Base-by-base conservation (phyloP, 1,140 invertebrate genomes). In the Drosophila tani region DNA sequence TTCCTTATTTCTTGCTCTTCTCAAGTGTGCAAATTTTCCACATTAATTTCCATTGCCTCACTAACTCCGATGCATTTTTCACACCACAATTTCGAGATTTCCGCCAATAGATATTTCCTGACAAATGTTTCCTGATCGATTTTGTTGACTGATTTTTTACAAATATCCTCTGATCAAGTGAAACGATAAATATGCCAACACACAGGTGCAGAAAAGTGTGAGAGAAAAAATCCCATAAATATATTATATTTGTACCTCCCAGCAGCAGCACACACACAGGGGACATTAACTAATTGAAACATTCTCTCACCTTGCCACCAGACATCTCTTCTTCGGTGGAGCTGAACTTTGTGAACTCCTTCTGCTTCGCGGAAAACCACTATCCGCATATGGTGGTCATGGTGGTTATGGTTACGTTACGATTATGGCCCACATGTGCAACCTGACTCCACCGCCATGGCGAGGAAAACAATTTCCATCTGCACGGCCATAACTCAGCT, bases 401-500 rank as follows among this genome's bases (percentile, higher is more conserved):
- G 69, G 67, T 50, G 65, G 67, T 56, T 60, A 59, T 69, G 35
- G 53, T 43, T 73, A 63, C 56, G 67, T 50, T 73, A 63, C 56
- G 67, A 67, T 71, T 76, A 76, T 76, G 74, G 74, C 62, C 46
- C 53, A 69, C 79, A 71, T 65, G 49, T 71, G 38, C 67, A 74
- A 77, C 82, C 70, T 82, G 83, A 75, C 82, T 67, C 59, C 69
- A 15, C 51, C 45, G 27, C 62, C 75, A 24, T 41, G 49, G 19
- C 24, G 49, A 49, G 71, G 75, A 87, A 87, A 87, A 88, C 84
- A 88, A 88, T 87, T 87, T 87, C 68, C 83, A 87, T 84, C 84
- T 84, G 74, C 67, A 76, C 65, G 68, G 84, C 84, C 79, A 87
- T 87, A 87, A 87, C 81, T 87, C 69, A 87, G 81, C 81, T 87